A percentile compares a stretch with the other conserved stretches of the same genome.
Conservation (phyloP, 2,888 invertebrate species). For the Xiphydria camelus region DNA sequence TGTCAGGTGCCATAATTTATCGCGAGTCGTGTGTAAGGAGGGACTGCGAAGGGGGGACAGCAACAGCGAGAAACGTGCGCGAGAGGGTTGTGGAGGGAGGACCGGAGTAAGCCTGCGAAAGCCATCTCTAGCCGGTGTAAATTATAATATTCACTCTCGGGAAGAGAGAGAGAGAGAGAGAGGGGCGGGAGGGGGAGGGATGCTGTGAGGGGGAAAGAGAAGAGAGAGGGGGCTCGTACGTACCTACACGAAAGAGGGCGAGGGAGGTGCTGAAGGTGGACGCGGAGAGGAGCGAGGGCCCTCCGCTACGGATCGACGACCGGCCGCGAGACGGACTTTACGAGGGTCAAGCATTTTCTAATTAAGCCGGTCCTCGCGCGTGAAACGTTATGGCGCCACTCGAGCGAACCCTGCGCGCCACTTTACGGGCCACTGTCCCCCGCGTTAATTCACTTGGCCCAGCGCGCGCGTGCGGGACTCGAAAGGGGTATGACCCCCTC, state of each 20-base stretch:
- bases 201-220: constrained; percentile 7
- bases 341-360: constrained; percentile 51
- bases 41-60: constrained; percentile 4
- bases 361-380: constrained; percentile 42
- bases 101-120: constrained; percentile 3
- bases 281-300: too few relatives aligned
- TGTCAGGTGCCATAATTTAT: constrained; percentile 29
- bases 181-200: too few relatives aligned
- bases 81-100: constrained; percentile 7
- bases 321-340: constrained; percentile 28
- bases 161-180: constrained; percentile 3
- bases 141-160: constrained; percentile 28
- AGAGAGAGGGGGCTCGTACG: constrained; percentile 14
- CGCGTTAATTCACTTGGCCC: constrained; percentile 1
- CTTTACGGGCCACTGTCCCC: constrained; percentile 5
- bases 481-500: neutral
- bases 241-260: constrained; percentile 12
- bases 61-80: constrained; percentile 1
- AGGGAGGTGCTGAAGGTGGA: constrained; percentile 16
- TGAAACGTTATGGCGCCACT: constrained; percentile 40
- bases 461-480: neutral
- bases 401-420: constrained; percentile 25
- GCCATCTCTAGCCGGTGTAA: constrained; percentile 21
- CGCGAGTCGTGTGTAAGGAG: constrained; percentile 7
- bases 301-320: too few relatives aligned